Evolutionary conservation across 1,140 invertebrate species (phyloP).

Genomic region (Copidosoma floridanum): DNA sequence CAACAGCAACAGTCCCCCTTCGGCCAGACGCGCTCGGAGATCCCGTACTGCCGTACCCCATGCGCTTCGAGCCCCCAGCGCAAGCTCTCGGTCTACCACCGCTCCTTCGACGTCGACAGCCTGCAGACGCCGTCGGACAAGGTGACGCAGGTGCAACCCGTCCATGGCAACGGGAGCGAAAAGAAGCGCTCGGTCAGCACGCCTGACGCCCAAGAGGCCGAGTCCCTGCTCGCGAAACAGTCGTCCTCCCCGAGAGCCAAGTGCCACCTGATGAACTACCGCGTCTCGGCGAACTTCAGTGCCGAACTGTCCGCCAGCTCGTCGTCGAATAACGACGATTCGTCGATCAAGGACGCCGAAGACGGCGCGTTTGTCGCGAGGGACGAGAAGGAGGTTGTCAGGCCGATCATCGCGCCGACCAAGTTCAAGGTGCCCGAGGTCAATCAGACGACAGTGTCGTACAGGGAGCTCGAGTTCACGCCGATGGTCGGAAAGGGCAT

Average conservation of each 20-base stretch:
- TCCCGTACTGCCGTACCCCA: conserved; percentile 5
- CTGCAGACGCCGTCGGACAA: conserved; percentile 10
- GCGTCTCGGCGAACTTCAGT: no score
- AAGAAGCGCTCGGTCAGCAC: conserved; percentile 3
- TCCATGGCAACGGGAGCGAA: neutral
- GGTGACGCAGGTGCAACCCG: conserved; percentile 1
- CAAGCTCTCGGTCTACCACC: conserved; percentile 39
- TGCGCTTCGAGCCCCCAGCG: conserved; percentile 33
- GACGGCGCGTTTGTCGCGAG: neutral
- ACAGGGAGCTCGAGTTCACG: neutral
- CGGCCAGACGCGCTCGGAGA: neutral
- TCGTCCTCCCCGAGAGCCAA: no score
- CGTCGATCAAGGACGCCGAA: neutral
- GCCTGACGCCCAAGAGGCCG: neutral
- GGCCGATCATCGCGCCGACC: conserved; percentile 9
- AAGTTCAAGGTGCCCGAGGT: conserved; percentile 21
- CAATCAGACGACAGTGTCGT: neutral
- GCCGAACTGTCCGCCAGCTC: conserved; percentile 9
- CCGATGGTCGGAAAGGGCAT: neutral
- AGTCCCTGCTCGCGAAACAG: no score
- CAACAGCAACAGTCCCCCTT: neutral
- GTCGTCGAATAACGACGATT: conserved; percentile 9
- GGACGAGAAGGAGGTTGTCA: neutral
- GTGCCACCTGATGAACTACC: neutral
- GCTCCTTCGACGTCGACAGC: conserved; percentile 36